Base-by-base conservation (phyloP, 2,113 vertebrate genomes). In the Chaetorhynchus papuensis region DNA sequence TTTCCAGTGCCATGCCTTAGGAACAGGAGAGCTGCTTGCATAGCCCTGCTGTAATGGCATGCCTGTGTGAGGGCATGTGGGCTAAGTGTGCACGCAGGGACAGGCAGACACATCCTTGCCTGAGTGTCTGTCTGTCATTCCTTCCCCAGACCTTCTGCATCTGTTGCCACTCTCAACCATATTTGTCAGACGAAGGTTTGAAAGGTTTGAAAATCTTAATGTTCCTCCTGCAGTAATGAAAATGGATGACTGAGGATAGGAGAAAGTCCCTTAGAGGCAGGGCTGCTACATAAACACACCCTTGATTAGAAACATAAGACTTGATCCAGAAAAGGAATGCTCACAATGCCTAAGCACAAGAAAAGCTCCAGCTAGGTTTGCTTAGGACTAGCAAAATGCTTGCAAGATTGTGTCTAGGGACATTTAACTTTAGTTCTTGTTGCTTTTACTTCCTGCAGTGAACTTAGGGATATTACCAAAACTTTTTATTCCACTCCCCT, bases 21-120 rank as follows among this genome's bases (percentile, higher is more conserved):
- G 42, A 83, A 17, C 59, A 56, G 20, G 18, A 81, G 33, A 37
- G 13, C 37, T 35, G 26, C 20, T 21, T 39, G 37, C 42, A 41
- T 0, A 53, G 39, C 14, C 56, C 17, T 22, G 42, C 45, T 77
- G 35, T 14, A 52, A 28, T 1, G 1, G 12, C 37, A 3, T 7
- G 26, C 15, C n/a, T 52, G 20, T 54, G 53, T 33, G 26, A 79
- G 26, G 7, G 31, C 31, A 37, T 1, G 7, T 11, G 24, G 44
- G 14, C 37, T 9, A 35, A 31, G 19, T 10, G 24, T 33, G 41
- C 5, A 1, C 2, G 3, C 26, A 49, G 45, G 27, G 22, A 69
- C 61, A 26, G 56, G 11, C n/a, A 77, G 20, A 11, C 30, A 41
- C 3, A 2, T 28, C 20, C 23, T 74, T 44, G 22, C 20, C 41